Evolutionary conservation across 2,113 vertebrate species (phyloP).

Genomic region (Craseonycteris thonglongyai): DNA sequence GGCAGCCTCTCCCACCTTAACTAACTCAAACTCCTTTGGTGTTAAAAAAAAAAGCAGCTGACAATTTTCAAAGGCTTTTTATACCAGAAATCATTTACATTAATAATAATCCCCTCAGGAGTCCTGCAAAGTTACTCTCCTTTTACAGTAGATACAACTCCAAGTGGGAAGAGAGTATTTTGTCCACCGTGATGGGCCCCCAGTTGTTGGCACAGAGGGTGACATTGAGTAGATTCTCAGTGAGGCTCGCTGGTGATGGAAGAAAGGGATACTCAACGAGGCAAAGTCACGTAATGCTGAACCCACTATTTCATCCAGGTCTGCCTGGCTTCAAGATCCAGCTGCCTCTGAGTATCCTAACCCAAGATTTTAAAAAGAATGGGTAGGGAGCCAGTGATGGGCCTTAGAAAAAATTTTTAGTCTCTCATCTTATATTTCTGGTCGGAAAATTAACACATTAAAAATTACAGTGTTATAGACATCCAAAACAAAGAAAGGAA

Average conservation of each 20-base stretch:
- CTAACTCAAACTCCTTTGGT: neutral
- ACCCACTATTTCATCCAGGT: neutral
- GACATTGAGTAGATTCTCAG: neutral
- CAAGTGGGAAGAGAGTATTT: neutral
- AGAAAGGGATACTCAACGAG: neutral
- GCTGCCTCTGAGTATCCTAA: slow-evolving; percentile 21
- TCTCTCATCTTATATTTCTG: slow-evolving; percentile 20
- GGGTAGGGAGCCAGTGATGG: neutral
- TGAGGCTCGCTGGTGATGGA: neutral
- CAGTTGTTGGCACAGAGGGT: neutral
- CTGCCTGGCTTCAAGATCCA: neutral
- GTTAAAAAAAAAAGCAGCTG: neutral
- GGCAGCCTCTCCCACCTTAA: neutral
- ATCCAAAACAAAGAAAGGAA: neutral
- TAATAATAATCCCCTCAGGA: neutral
- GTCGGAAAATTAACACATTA: neutral
- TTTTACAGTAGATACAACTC: neutral
- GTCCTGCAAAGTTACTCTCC: neutral
- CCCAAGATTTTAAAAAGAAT: neutral
- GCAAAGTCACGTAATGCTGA: neutral
- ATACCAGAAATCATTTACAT: neutral
- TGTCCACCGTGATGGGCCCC: neutral
- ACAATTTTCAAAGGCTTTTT: slow-evolving; percentile 36
- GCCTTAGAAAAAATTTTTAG: neutral
- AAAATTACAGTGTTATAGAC: slow-evolving; percentile 36